Evolutionary conservation across 2,888 invertebrate genomes (phyloP), one percentile per base, ranked within the genome.

Genomic region (Sepioteuthis lessoniana): DNA sequence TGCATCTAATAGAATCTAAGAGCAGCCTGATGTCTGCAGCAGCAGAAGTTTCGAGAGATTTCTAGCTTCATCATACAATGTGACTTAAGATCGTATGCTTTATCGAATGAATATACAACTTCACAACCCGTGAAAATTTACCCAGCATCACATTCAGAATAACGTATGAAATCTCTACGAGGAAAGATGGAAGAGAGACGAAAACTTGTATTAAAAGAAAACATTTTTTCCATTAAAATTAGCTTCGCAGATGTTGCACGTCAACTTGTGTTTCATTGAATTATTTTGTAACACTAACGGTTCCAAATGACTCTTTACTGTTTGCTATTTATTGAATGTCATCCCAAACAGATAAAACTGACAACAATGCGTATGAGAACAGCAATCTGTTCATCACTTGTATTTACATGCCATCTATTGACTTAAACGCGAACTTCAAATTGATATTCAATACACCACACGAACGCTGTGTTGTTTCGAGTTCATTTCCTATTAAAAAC

Each of bases 401-500:
- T 50, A 28, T 50, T 92, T 50, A 92, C n/a, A 46, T n/a, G n/a
- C 31, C n/a, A 19, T 25, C 50, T 92, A 50, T 92, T 92, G 46
- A 47, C 38, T 91, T 16, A 42, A 91, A 91, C 38, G 35, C 91
- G 19, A 31, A 91, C 91, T 91, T 46, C 31, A 42, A 91, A 91
- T 46, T 42, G 46, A 42, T 76, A 76, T 76, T 76, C n/a, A 76
- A n/a, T 76, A n/a, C 76, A 76, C 76, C 76, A 76, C 76, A 76
- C 76, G 94, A 31, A 76, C 94, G 25, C 93, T 31, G 38, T 42
- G 94, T 90, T 31, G 76, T 46, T 35, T 90, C 94, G 7, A 90
- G 35, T 90, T 90, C 76, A 76, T 46, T 46, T n/a, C 94, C 94
- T 28, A n/a, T 76, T 46, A 90, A 94, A 42, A 76, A 60, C 7